Evolutionary conservation across 2,113 vertebrate genomes (phyloP).

Genomic region (Ammodytes marinus): DNA sequence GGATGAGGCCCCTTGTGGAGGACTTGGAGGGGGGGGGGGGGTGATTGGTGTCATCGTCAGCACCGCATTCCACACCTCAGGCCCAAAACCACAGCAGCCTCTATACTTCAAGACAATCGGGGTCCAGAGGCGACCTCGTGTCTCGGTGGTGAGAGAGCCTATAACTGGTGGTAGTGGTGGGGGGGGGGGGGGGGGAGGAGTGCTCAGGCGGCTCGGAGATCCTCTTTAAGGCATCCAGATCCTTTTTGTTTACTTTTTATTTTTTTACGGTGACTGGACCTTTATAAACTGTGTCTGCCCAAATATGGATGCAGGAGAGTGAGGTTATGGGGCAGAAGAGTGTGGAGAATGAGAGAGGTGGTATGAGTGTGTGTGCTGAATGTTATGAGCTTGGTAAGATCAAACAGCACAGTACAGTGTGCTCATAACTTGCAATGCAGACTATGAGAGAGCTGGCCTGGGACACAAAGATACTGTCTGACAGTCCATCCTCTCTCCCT

Average conservation of each 20-base stretch:
- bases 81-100: slow-evolving; percentile 51
- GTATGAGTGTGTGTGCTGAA: slow-evolving; percentile 19
- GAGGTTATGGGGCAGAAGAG: slow-evolving; percentile 25
- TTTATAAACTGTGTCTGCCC: slow-evolving; percentile 48
- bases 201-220: slow-evolving; percentile 33
- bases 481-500: slow-evolving; percentile 23
- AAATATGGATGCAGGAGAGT: slow-evolving; percentile 39
- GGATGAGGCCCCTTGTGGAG: slow-evolving; percentile 66
- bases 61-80: slow-evolving; percentile 70
- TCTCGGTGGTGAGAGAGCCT: neutral
- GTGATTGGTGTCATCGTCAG: slow-evolving; percentile 56
- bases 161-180: neutral
- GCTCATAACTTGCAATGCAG: slow-evolving; percentile 33
- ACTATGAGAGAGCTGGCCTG: slow-evolving; percentile 21
- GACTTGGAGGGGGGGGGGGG: neutral
- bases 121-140: slow-evolving; percentile 17
- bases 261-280: slow-evolving; percentile 49
- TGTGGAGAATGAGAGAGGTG: slow-evolving; percentile 9
- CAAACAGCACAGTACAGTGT: slow-evolving; percentile 24
- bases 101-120: slow-evolving; percentile 42
- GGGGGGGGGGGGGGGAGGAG: no score
- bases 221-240: slow-evolving; percentile 62
- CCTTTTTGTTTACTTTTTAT: neutral
- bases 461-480: slow-evolving; percentile 46
- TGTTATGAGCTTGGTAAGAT: slow-evolving; percentile 50